phyloP scores from a whole-genome alignment of 2,113 vertebrate species.

The Urocynchramus pylzowi region DNA sequence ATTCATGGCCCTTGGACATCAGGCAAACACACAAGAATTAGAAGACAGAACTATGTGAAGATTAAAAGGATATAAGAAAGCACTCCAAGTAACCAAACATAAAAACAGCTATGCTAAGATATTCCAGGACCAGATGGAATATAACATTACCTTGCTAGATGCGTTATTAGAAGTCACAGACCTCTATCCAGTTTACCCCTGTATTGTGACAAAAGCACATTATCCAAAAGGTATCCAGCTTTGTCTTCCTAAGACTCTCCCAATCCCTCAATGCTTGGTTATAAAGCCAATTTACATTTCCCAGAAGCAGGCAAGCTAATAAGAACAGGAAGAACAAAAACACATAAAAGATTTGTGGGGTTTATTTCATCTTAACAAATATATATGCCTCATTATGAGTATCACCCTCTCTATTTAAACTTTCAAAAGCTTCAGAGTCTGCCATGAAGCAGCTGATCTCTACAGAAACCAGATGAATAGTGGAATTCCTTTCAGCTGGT shows the following conservation, averaged over 20 bases:
- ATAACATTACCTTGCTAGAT: background rate
- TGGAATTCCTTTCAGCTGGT: slow-evolving; percentile 10
- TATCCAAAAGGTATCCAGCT: background rate
- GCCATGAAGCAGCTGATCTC: background rate
- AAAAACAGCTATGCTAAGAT: background rate
- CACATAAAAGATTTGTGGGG: background rate
- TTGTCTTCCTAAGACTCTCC: background rate
- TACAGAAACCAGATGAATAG: background rate
- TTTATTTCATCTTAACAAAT: background rate
- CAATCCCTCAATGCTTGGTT: background rate
- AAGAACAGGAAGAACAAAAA: background rate
- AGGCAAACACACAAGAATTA: background rate
- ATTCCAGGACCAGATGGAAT: background rate
- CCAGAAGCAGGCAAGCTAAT: background rate
- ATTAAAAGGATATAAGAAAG: background rate
- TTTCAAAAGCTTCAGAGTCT: background rate
- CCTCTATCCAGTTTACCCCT: background rate
- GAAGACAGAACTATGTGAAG: background rate
- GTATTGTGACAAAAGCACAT: background rate
- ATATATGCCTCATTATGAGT: background rate
- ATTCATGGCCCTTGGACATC: background rate
- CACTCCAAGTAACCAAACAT: background rate
- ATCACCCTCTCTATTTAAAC: background rate
- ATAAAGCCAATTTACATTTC: background rate
- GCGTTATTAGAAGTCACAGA: background rate